Evolutionary conservation across 1,140 invertebrate species (phyloP), one percentile per base, ranked within the genome.

Genomic region (Proales similis): DNA sequence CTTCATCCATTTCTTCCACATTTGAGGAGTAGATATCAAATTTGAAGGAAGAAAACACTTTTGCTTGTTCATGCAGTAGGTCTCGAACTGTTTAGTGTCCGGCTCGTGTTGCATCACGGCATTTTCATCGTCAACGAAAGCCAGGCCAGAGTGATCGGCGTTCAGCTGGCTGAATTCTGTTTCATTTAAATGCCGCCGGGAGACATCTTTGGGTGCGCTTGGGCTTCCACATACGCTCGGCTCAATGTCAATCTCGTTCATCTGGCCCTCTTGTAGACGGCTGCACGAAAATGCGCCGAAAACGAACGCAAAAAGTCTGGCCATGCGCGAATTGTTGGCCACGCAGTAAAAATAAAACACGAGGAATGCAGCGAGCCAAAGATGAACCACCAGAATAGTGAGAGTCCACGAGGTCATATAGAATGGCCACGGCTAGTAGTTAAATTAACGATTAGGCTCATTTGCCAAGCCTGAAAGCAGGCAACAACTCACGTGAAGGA

Each of bases 341-440:
- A 57, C 45, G 27, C 36, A 57, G 45, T 57, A 57, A 27, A 57
- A 57, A 42, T 57, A 57, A 2, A 57, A 24, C 6, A 24, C 38
- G 19, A 57, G 27, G 22, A 57, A 42, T 11, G 51, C 51, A 20
- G 51, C 39, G 27, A 57, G 14, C 51, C 51, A 57, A 2, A 57
- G 19, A 7, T 57, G 51, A 22, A 57, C 20, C 12, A 57, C 20
- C 30, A 57, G 29, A 57, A 57, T 57, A 12, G 51, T 57, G 24
- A 57, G 22, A 2, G 51, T 42, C 51, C 51, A 57, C 30, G 51
- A 57, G n/a, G 51, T 57, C 51, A 57, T 57, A 24, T 57, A 57
- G 2, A 57, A 22, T 26, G 33, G 51, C 51, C 51, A 57, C 3
- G 51, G 51, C 33, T 53, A 1, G 4, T 33, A 49, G 24, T 17